Conservation (phyloP, 2,113 vertebrate genomes). For the Oceanodroma tethys region DNA sequence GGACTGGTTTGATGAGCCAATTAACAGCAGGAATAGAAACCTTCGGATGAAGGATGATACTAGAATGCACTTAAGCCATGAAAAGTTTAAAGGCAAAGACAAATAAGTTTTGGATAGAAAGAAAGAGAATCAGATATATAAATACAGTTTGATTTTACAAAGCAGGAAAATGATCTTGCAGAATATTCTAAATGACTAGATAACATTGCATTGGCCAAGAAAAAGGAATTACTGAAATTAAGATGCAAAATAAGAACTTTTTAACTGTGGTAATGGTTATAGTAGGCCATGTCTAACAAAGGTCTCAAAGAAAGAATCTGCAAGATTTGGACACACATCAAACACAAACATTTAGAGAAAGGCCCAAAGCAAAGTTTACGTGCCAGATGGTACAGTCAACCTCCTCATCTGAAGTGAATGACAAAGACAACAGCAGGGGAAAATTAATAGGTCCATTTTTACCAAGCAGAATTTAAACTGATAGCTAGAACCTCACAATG, state of each 20-base stretch:
- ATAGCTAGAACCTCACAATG: not conserved
- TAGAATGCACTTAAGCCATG: not conserved
- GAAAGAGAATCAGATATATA: not conserved
- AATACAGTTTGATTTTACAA: constrained; percentile 20
- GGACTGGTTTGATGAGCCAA: not conserved
- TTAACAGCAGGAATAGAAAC: constrained; percentile 35
- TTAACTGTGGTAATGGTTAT: not conserved
- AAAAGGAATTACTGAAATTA: constrained; percentile 38
- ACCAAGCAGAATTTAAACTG: not conserved
- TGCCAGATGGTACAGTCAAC: not conserved
- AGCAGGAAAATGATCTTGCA: constrained; percentile 7
- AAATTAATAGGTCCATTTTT: constrained; percentile 4
- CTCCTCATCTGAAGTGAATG: not conserved
- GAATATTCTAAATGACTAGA: constrained; percentile 20
- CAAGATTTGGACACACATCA: not conserved
- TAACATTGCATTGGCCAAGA: constrained; percentile 41
- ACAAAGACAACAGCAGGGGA: not conserved
- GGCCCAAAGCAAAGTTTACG: not conserved
- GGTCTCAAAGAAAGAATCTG: constrained; percentile 14
- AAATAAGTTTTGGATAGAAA: constrained; percentile 8
- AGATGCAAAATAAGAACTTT: constrained; percentile 15
- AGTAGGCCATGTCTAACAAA: not conserved
- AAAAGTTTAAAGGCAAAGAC: constrained; percentile 26
- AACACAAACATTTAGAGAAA: constrained; percentile 28
- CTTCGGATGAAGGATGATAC: not conserved